Evolutionary conservation across 2,888 invertebrate genomes (phyloP).

Genomic region (Neoitamus cyanurus): DNA sequence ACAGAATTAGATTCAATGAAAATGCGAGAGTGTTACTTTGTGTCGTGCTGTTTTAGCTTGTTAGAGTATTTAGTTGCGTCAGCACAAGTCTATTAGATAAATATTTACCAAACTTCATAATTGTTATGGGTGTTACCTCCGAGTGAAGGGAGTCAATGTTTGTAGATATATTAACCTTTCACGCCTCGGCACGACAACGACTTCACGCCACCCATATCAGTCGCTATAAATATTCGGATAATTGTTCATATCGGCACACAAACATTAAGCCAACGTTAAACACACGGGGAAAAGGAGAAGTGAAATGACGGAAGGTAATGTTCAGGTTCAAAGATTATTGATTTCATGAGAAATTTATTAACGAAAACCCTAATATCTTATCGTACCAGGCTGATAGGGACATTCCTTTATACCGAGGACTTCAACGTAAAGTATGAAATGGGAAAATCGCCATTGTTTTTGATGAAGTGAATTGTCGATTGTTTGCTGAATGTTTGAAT

Average conservation of each 20-base stretch:
- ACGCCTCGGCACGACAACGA: neutral
- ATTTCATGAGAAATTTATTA: constrained; percentile 23
- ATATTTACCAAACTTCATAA: constrained; percentile 8
- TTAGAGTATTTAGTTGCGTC: neutral
- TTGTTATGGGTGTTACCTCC: neutral
- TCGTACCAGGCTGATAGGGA: constrained; percentile 6
- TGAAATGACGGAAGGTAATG: neutral
- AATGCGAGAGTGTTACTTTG: neutral
- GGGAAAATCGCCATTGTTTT: neutral
- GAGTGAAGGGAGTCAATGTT: neutral
- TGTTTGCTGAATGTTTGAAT: neutral
- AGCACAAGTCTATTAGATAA: neutral
- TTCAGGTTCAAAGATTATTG: neutral
- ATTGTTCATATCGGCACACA: neutral
- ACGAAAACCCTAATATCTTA: constrained; percentile 8
- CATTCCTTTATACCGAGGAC: neutral
- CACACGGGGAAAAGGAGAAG: neutral
- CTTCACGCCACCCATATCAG: constrained; percentile 4
- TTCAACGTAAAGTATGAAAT: neutral
- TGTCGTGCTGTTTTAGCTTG: neutral
- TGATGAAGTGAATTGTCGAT: neutral
- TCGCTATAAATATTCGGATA: constrained; percentile 27
- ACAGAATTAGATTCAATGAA: neutral
- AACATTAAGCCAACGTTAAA: neutral
- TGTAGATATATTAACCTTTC: neutral